Percentiles rank a stretch among this genome's conserved stretches.
Evolutionary conservation across 2,113 vertebrate genomes (phyloP).

Genomic region (Calyptomena viridis): DNA sequence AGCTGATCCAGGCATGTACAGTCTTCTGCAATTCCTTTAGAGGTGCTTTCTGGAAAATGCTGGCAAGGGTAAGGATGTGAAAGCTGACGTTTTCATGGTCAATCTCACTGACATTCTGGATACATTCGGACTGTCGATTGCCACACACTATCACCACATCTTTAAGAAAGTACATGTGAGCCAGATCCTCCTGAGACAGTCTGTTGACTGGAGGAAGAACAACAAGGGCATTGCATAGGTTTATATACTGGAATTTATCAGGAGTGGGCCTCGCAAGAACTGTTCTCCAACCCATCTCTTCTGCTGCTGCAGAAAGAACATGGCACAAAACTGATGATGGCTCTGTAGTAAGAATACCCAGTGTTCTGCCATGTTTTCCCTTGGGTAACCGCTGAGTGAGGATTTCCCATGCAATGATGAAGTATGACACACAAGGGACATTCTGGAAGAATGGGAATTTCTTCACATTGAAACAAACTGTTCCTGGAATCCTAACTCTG

Average conservation of each 20-base stretch:
- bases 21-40: slow-evolving; percentile 64
- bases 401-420: slow-evolving; percentile 81
- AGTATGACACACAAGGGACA: slow-evolving; percentile 81
- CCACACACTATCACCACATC: slow-evolving; percentile 75
- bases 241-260: background rate
- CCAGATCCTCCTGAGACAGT: slow-evolving; percentile 15
- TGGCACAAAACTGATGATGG: slow-evolving; percentile 72
- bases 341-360: slow-evolving; percentile 76
- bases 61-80: slow-evolving; percentile 62
- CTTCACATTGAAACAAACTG: slow-evolving; percentile 73
- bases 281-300: slow-evolving; percentile 77
- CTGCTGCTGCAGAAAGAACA: slow-evolving; percentile 74
- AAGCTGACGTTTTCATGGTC: slow-evolving; percentile 67
- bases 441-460: slow-evolving; percentile 73
- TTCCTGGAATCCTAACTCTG: slow-evolving; percentile 74
- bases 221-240: slow-evolving; percentile 69
- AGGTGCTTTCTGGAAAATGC: slow-evolving; percentile 76
- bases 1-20: slow-evolving; percentile 72
- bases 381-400: slow-evolving; percentile 60
- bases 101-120: slow-evolving; percentile 6
- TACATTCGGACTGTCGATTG: slow-evolving; percentile 21
- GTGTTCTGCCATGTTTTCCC: slow-evolving; percentile 55
- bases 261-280: slow-evolving; percentile 25
- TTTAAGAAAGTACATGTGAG: slow-evolving; percentile 34
- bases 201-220: slow-evolving; percentile 73